phyloP scores from a whole-genome alignment of 2,888 invertebrate genomes.

The Melangyna quadrimaculata region DNA sequence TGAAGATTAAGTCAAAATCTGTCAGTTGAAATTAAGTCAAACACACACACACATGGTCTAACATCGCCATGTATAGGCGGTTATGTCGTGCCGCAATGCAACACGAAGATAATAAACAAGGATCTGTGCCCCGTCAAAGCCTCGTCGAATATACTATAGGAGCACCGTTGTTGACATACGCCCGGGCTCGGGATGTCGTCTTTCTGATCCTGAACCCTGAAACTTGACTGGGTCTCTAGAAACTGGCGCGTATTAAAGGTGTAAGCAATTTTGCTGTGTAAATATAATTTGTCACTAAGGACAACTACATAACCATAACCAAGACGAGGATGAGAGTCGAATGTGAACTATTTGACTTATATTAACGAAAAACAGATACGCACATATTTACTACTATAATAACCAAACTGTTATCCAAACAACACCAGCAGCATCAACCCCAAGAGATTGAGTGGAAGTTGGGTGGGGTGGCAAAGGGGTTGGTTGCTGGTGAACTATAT shows the following conservation, averaged over 20 bases:
- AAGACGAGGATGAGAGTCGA: not conserved
- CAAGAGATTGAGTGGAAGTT: not conserved
- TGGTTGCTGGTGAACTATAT: slow-evolving; percentile 30
- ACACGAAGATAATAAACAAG: slow-evolving; percentile 22
- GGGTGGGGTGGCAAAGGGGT: not conserved
- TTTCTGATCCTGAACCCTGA: not conserved
- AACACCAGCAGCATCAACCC: slow-evolving; percentile 27
- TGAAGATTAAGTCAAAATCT: slow-evolving; percentile 56
- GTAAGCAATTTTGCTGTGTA: slow-evolving; percentile 66
- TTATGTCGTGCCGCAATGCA: slow-evolving; percentile 18
- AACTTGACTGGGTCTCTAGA: not conserved
- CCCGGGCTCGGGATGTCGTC: too few species aligned
- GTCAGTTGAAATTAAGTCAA: slow-evolving; percentile 69
- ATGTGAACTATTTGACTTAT: slow-evolving; percentile 68
- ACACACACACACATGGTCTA: slow-evolving; percentile 17
- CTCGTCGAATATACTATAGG: slow-evolving; percentile 2
- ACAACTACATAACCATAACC: not conserved
- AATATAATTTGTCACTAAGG: slow-evolving; percentile 66
- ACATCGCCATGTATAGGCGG: not conserved
- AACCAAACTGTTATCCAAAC: slow-evolving; percentile 45
- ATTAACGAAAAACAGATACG: slow-evolving; percentile 31
- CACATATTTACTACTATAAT: slow-evolving; percentile 1
- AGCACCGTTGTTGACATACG: slow-evolving; percentile 4
- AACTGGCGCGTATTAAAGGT: slow-evolving; percentile 33
- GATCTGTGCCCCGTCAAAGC: slow-evolving; percentile 19